Base-by-base conservation (phyloP, 2,888 invertebrate genomes). In the Drosophila meridiana region DNA sequence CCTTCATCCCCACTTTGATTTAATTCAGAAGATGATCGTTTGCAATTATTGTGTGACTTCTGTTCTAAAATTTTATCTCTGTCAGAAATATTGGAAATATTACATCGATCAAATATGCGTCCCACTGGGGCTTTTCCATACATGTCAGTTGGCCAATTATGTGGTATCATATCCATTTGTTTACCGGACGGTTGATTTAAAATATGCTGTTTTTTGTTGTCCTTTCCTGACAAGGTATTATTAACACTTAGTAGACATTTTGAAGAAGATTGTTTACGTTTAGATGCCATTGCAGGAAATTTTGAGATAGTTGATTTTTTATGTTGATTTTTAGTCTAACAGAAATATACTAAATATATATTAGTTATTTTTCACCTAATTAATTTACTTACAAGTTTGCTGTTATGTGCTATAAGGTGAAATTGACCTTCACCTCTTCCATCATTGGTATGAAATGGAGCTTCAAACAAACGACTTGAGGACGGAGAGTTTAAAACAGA, bases 21-120 rank as follows among this genome's bases (percentile, higher is more conserved):
- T 63, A 76, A 74, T 64, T 84, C 78, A 82, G 84, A 84, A 62
- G 84, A 76, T 69, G 87, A 78, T 68, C 75, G 81, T 55, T 89
- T 89, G 78, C 62, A 78, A 62, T 60, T 78, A 92, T 87, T 78
- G 90, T 92, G 77, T 91, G 90, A 83, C 85, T 92, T 82, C 88
- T 91, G 71, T 83, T 91, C 80, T 52, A 70, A 72, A 75, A 73
- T 84, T 48, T 77, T 87, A 68, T 80, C 77, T 72, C 84, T 83
- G 75, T 78, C 83, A 78, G 76, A 81, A 66, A 78, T 71, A 53
- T 81, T 88, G 73, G 81, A 79, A 80, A 84, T 87, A 74, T 80
- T 84, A 67, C 82, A 88, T 76, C 79, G 76, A 76, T 89, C 82
- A 58, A 82, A 89, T 87, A 79, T 81, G 69, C 77, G 81, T 80